Evolutionary conservation across 1,140 invertebrate species (phyloP), one percentile per base, ranked within the genome.

Genomic region (Helicoverpa armigera): DNA sequence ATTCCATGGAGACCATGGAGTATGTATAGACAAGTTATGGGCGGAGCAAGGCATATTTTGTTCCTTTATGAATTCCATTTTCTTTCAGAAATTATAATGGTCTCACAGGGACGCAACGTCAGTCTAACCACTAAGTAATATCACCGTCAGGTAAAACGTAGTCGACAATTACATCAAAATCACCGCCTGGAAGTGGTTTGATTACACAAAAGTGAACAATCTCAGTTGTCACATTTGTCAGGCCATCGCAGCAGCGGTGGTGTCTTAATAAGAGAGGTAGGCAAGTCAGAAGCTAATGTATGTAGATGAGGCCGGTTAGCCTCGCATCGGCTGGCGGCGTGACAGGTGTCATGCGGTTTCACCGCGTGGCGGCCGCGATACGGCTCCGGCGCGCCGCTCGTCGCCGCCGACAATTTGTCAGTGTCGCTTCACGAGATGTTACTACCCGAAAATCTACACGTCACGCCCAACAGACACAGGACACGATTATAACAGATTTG

Each of bases 391-490:
- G 63, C 63, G 48, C 35, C 54, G 73, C 12, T 48, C 51, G 23
- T 63, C 60, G 63, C 51, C 77, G 70, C n/a, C 81, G 51, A 75
- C 77, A 18, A 82, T 82, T 82, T 79, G 81, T 82, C 81, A 82
- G 60, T 79, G 81, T 79, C 81, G 50, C 31, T 58, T 50, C 43
- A 58, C 80, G 51, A 18, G 48, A 63, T 76, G 73, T 76, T 76
- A 5, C 73, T 63, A 53, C 48, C 73, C 72, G 14, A 50, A 18
- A 31, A 48, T 51, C 60, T 12, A 72, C 23, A 60, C 43, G 80
- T 76, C 80, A 81, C 72, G 74, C 18, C 23, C 79, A 72, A 7
- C 80, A 54, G 79, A 76, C 29, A 56, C 72, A 63, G 16, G 56
- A 23, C 43, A 48, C 58, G 43, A 14, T 63, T 29, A 61, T 60